Evolutionary conservation across 2,888 invertebrate genomes (phyloP).

Genomic region (Arge pagana): DNA sequence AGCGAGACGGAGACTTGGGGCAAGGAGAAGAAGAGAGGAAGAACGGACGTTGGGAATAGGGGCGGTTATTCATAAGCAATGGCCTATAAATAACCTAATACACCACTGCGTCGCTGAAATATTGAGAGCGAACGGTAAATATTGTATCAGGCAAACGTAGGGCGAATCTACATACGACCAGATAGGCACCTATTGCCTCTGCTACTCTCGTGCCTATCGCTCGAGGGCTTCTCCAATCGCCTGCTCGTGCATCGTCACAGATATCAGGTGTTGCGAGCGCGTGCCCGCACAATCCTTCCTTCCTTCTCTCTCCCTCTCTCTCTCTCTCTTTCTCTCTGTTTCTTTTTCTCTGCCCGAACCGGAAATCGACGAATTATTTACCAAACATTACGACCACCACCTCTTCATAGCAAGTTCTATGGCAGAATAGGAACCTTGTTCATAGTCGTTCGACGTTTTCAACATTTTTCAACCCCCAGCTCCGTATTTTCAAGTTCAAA

Average conservation of each 20-base stretch:
- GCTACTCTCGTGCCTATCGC: slow-evolving; percentile 14
- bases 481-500: too few species aligned
- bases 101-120: slow-evolving; percentile 47
- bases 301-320: background rate
- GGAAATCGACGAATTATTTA: too few species aligned
- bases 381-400: too few species aligned
- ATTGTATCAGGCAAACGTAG: slow-evolving; percentile 34
- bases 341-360: background rate
- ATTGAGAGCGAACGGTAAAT: slow-evolving; percentile 49
- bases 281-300: background rate
- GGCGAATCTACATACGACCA: slow-evolving; percentile 23
- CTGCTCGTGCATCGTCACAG: slow-evolving; percentile 1
- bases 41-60: slow-evolving; percentile 24
- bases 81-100: slow-evolving; percentile 53
- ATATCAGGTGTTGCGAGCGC: slow-evolving; percentile 14
- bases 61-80: slow-evolving; percentile 56
- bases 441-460: too few species aligned
- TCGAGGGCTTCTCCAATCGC: slow-evolving; percentile 9
- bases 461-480: too few species aligned
- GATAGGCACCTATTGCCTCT: slow-evolving; percentile 12
- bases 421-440: too few species aligned
- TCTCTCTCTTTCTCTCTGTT: background rate
- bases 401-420: too few species aligned
- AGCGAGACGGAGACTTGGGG: slow-evolving; percentile 1
- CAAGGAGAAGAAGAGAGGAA: slow-evolving; percentile 10